Base-by-base conservation (phyloP, 1,140 invertebrate species). In the Rhagoletis zephyria region DNA sequence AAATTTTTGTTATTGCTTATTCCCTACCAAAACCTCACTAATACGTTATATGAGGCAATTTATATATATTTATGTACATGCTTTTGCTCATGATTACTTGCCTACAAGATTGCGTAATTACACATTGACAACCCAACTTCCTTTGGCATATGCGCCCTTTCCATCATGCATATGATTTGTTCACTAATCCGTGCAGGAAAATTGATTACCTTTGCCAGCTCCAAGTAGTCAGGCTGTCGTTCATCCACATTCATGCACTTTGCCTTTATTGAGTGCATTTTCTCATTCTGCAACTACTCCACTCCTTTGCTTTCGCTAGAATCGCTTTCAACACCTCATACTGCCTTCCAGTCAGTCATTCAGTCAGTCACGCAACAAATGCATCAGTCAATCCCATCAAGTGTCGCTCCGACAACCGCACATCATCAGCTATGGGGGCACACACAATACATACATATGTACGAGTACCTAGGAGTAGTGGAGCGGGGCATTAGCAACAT, bases 311-410 rank as follows among this genome's bases (percentile, higher is more conserved):
- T 14, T 86, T 65, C 45, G 16, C 7, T 59, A n/a, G 74, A 19
- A 81, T 19, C 48, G 74, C 74, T 81, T 81, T 81, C 74, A 81
- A 81, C 74, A 81, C 74, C 74, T 81, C 74, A 81, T 81, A 81
- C 40, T 48, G 48, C 48, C 40, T 48, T 16, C 48, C n/a, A 81
- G 48, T 59, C 51, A 56, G 16, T 3, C 51, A 81, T 59, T 51
- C 74, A 56, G 48, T 56, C 51, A 19, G 74, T 81, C 74, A 81
- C 74, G 74, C 74, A 81, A 81, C 74, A 81, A 81, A 42, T 81
- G 74, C 48, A 81, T 81, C 74, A 81, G 74, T 81, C 74, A 81
- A 81, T 9, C 48, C 74, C 9, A 81, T 81, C n/a, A 81, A 81
- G 48, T 81, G 74, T 81, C 74, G 10, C 74, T 12, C 16, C 74